phyloP scores from a whole-genome alignment of 1,140 invertebrate species.

The Cotesia vestalis region DNA sequence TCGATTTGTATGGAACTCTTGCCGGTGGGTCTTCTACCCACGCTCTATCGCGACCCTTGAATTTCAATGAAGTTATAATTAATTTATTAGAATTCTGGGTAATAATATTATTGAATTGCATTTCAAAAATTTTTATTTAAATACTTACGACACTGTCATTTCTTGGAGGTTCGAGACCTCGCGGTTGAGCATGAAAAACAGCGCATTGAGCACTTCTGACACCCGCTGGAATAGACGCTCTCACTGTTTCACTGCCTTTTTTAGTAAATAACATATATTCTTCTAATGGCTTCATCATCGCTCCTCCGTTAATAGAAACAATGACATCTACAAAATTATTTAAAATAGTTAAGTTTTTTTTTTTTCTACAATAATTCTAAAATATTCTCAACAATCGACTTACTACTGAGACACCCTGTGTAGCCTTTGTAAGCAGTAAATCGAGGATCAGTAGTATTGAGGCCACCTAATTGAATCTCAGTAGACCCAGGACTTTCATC shows the following conservation, averaged over 20 bases:
- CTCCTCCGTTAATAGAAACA: slow-evolving; percentile 79
- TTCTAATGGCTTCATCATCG: slow-evolving; percentile 82
- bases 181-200: slow-evolving; percentile 73
- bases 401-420: slow-evolving; percentile 89
- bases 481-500: slow-evolving; percentile 70
- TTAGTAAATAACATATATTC: slow-evolving; percentile 89
- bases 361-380: background rate
- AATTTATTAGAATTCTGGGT: slow-evolving; percentile 16
- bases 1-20: slow-evolving; percentile 75
- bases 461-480: slow-evolving; percentile 85
- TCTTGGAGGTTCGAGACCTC: slow-evolving; percentile 69
- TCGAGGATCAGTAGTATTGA: slow-evolving; percentile 82
- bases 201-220: slow-evolving; percentile 84
- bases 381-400: slow-evolving; percentile 53
- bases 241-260: slow-evolving; percentile 80
- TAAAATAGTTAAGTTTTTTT: slow-evolving; percentile 14
- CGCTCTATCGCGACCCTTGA: slow-evolving; percentile 75
- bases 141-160: slow-evolving; percentile 73
- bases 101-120: too few species aligned
- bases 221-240: slow-evolving; percentile 83
- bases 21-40: slow-evolving; percentile 85
- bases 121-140: background rate
- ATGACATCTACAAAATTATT: slow-evolving; percentile 76
- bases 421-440: slow-evolving; percentile 85
- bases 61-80: slow-evolving; percentile 28